phyloP scores from a whole-genome alignment of 2,113 vertebrate genomes.

The Chionomys nivalis region DNA sequence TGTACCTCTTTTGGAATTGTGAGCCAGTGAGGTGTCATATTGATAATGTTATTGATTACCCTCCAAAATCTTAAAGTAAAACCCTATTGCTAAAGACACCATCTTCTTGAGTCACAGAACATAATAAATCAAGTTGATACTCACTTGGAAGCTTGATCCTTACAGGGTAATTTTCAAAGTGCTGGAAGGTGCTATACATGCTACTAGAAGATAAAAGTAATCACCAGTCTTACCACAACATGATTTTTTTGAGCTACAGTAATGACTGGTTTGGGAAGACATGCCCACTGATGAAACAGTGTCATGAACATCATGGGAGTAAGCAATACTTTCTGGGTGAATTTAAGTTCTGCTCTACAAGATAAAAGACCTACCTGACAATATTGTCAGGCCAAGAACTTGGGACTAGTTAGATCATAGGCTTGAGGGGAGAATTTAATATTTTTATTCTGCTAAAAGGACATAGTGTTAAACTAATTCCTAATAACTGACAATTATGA shows the following conservation, averaged over 20 bases:
- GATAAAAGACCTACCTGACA: neutral
- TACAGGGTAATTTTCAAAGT: neutral
- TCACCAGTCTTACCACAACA: neutral
- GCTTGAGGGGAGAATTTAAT: neutral
- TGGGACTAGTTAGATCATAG: neutral
- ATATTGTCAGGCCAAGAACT: neutral
- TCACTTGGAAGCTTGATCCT: neutral
- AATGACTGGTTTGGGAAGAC: neutral
- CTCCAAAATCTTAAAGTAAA: neutral
- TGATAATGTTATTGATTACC: neutral
- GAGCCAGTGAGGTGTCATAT: neutral
- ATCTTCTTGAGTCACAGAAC: neutral
- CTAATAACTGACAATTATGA: neutral
- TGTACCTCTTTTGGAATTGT: neutral
- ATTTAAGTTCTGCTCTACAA: neutral
- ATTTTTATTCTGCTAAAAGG: neutral
- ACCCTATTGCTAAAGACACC: neutral
- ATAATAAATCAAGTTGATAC: neutral
- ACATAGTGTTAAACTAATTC: neutral
- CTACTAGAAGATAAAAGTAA: neutral
- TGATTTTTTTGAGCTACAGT: neutral
- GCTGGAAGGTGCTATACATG: neutral
- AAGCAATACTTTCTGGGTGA: neutral
- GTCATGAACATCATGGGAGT: neutral
- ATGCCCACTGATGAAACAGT: neutral